These are phyloP conservation scores for Muntiacus reevesi DNA, from an alignment of 2,113 vertebrate genomes.

Conservation along the genomic window DNA sequence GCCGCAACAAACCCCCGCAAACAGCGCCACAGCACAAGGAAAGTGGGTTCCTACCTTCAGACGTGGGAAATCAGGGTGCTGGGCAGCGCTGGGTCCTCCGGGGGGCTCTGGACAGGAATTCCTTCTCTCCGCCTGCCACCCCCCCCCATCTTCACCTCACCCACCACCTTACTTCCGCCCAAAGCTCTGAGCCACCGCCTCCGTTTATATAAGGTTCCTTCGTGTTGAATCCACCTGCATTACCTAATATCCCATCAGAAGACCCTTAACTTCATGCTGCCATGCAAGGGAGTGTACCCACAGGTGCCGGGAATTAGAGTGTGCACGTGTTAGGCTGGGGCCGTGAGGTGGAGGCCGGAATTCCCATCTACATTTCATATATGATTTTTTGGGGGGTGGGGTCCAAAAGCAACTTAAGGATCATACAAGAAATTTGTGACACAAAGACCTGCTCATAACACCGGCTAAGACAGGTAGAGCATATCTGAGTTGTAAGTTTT, in stretches of 20 bases:
- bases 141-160: accelerated
- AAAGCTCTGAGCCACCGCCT: accelerated
- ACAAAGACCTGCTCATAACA: neutral
- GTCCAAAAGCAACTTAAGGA: neutral
- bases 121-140: accelerated
- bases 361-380: neutral
- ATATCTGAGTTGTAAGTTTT: neutral
- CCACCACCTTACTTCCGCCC: accelerated
- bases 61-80: neutral
- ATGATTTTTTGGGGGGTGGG: neutral
- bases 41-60: neutral
- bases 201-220: neutral
- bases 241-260: accelerated
- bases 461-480: no score
- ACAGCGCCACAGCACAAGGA: neutral
- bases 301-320: no score
- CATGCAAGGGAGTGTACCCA: accelerated
- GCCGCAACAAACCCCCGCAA: neutral
- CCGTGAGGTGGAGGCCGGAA: neutral
- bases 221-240: neutral
- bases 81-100: accelerated
- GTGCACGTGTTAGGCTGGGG: accelerated
- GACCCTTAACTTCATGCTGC: accelerated
- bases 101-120: accelerated
- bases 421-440: neutral